A percentile compares a stretch with the other conserved stretches of the same genome.
These are phyloP conservation scores for Phenacoccus solenopsis DNA, from an alignment of 1,140 invertebrate species.

Conservation along the genomic window DNA sequence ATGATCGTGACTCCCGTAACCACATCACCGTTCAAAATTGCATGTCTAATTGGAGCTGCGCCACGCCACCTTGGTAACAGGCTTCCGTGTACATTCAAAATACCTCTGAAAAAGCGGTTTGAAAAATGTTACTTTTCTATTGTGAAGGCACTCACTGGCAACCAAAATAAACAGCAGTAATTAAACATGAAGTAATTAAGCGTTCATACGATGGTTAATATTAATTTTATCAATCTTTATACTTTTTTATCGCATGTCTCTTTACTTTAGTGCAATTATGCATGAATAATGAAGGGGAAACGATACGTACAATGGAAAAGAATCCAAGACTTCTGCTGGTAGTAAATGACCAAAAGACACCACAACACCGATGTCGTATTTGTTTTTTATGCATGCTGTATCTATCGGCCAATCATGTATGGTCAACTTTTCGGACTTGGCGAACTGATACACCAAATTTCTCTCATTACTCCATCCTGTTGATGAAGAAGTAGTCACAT, in stretches of 20 bases:
- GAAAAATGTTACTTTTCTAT: conserved; percentile 9
- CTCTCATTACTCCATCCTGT: conserved; percentile 33
- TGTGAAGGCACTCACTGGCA: not conserved
- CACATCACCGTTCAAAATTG: conserved; percentile 69
- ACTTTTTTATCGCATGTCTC: not conserved
- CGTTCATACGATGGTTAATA: conserved; percentile 22
- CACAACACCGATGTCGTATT: conserved; percentile 52
- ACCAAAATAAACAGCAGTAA: not conserved
- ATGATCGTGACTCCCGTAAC: conserved; percentile 79
- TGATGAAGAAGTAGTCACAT: conserved; percentile 42
- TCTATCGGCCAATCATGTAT: conserved; percentile 44
- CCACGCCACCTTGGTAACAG: conserved; percentile 85
- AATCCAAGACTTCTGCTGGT: conserved; percentile 44
- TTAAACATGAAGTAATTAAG: conserved; percentile 22
- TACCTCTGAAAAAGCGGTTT: conserved; percentile 51
- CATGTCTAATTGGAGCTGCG: conserved; percentile 70
- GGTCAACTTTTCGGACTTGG: conserved; percentile 36
- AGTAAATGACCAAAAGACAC: conserved; percentile 61
- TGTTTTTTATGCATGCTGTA: conserved; percentile 22
- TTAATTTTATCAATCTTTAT: not conserved
- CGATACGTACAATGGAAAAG: conserved; percentile 44
- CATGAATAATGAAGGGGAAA: no score
- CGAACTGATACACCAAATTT: conserved; percentile 38
- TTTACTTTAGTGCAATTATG: conserved; percentile 20
- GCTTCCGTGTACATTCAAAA: conserved; percentile 84